Evolutionary conservation across 2,797 vertebrate species (phyloP), one percentile per base, ranked within the genome.

Genomic region (Gadopsis bispinosus): DNA sequence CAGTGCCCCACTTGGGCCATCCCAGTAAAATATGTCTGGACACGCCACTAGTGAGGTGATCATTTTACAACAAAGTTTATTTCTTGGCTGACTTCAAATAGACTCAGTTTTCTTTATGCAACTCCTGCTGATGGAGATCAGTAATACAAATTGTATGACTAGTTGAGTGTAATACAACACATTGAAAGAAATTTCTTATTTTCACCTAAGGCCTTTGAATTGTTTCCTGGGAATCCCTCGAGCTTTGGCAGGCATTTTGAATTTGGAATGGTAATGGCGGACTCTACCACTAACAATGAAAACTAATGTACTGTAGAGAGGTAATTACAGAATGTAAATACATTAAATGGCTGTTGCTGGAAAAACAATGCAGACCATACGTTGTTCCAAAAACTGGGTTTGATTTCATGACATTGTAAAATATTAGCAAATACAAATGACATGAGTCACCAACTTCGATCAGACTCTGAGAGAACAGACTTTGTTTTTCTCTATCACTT

Each of bases 21-120:
- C 26, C 26, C 26, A 26, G 26, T 26, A 26, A 26, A 26, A 26
- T 1, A 26, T 26, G 26, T 26, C 26, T 26, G 2, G 26, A 26
- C 26, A 26, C 26, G 26, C 26, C 26, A 26, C 26, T 26, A 26
- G 20, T 69, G 70, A 19, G 39, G 50, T 37, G 12, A 37, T 73
- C 13, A 7, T 26, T 69, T 79, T 56, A 67, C 12, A 31, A 31
- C 56, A 31, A 26, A 31, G 29, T 70, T 45, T 19, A 53, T 54
- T 58, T 14, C 68, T 48, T 39, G n/a, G 26, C 48, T 77, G 13
- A 1, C n/a, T 43, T 50, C 43, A 41, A 60, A 55, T 9, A 22
- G 0, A 66, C 39, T 63, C 22, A 11, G 3, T 35, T 68, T 37
- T 60, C 63, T 62, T 54, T 48, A 37, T 51, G 26, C 7, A 26